Evolutionary conservation across 1,140 invertebrate species (phyloP), one percentile per base, ranked within the genome.

Genomic region (Bombus picipes): DNA sequence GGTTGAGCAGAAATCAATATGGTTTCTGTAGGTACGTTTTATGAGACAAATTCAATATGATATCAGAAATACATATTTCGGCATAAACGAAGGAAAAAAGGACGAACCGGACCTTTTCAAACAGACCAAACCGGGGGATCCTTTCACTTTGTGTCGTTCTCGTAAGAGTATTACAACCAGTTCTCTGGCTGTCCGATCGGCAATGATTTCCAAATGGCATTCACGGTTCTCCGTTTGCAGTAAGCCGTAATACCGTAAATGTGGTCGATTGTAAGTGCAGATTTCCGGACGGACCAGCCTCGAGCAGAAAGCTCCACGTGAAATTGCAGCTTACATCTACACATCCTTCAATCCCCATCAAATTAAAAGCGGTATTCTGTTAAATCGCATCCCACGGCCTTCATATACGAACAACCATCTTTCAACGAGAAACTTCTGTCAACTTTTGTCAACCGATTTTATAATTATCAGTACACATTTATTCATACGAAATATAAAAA

Each of bases 231-330:
- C 73, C 75, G 85, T 87, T 87, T 74, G 37, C 88, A 86, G 84
- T 85, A 89, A 89, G 88, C 81, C 78, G 88, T 89, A 89, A 89
- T 83, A 89, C 87, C 88, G 87, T 76, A 89, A 89, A 88, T 89
- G 88, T 70, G 87, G 87, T 89, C 75, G 76, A 81, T 85, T 85
- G 88, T 88, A 89, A 89, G 85, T 89, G 87, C 79, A 87, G 88
- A 89, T 89, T 89, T 89, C 80, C 80, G 73, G 76, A 75, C 74
- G 84, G 71, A 79, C 87, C 83, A 32, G 71, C 83, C 79, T 79
- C 73, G 87, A 8, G 57, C 74, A 43, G 73, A 83, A 78, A 83
- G 81, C 81, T 77, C 47, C 62, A 68, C 68, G 72, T 74, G 76
- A 89, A 89, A 87, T 87, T 88, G 80, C 81, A 77, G 66, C 65